Base-by-base conservation (phyloP, 1,140 invertebrate species). In the Semibalanus balanoides region DNA sequence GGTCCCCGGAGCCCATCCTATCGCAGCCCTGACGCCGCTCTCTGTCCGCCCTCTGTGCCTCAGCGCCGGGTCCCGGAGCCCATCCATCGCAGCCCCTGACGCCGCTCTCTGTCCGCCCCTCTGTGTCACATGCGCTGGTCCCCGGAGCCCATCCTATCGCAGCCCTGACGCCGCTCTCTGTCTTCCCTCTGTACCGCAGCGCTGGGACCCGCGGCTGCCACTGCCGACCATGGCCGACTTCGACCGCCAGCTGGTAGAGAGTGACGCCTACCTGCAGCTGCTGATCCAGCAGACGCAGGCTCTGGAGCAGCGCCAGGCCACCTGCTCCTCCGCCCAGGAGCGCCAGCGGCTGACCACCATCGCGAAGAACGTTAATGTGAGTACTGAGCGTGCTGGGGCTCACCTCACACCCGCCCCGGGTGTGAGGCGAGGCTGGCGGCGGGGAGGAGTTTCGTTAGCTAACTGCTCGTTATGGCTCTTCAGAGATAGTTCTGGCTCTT, bases 261-360 rank as follows among this genome's bases (percentile, higher is more conserved):
- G 96, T 28, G 96, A 99, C 86, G 93, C 92, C 31, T 99, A 98
- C 85, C 87, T 99, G 72, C 95, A 98, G 86, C 87, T 98, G 75
- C 89, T 99, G 83, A 97, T 98, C 78, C 94, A 98, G 80, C 94
- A 98, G 85, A 91, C 86, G 11, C 81, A 84, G 79, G 70, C 70
- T 3, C 70, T 93, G 79, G 89, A 89, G 82, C n/a, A 3, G 11
- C 51, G 51, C 9, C 51, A 64, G 51, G 51, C 51, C 1, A 19
- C 51, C 51, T 22, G 51, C 51, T 14, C 51, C 14, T 64, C 51
- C 11, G 22, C 11, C 51, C 14, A 14, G 14, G 51, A 64, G 51
- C 51, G 51, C 14, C 1, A 64, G 7, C 51, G 51, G 51, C 51
- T 64, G 51, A 25, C 51, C 51, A 25, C 51, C 1, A 14, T 64